phyloP scores from a whole-genome alignment of 2,797 vertebrate species.

The Gobionotothen gibberifrons region DNA sequence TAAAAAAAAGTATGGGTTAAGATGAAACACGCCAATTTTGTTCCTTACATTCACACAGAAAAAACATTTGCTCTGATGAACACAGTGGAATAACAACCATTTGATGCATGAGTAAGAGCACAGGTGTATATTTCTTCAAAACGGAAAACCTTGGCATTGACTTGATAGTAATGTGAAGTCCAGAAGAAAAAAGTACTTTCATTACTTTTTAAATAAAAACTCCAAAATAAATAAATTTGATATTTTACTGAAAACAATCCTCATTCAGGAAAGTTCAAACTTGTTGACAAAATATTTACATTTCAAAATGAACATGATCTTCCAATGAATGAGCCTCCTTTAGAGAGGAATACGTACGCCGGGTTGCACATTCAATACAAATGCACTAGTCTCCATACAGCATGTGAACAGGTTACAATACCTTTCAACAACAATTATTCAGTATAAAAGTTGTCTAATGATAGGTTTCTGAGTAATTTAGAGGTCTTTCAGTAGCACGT shows the following conservation, averaged over 20 bases:
- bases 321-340: constrained; percentile 10
- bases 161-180: not conserved
- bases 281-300: constrained; percentile 17
- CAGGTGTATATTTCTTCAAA: constrained; percentile 9
- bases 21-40: constrained; percentile 44
- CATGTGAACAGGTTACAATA: constrained; percentile 9
- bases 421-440: not conserved
- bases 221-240: not conserved
- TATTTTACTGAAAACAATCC: constrained; percentile 1
- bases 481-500: constrained; percentile 39
- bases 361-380: constrained; percentile 20
- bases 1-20: constrained; percentile 45
- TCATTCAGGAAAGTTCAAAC: constrained; percentile 21
- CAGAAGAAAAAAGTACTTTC: not conserved
- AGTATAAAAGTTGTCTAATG: not conserved
- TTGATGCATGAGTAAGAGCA: constrained; percentile 20
- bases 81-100: constrained; percentile 17
- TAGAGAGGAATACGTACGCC: constrained; percentile 3
- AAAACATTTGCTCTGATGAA: constrained; percentile 16
- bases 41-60: constrained; percentile 47
- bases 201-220: constrained; percentile 16
- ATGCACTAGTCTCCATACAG: constrained; percentile 17
- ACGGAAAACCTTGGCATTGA: constrained; percentile 7
- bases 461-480: not conserved
- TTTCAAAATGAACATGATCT: constrained; percentile 16